phyloP scores from a whole-genome alignment of 2,888 invertebrate species.

The Acronicta leporina region DNA sequence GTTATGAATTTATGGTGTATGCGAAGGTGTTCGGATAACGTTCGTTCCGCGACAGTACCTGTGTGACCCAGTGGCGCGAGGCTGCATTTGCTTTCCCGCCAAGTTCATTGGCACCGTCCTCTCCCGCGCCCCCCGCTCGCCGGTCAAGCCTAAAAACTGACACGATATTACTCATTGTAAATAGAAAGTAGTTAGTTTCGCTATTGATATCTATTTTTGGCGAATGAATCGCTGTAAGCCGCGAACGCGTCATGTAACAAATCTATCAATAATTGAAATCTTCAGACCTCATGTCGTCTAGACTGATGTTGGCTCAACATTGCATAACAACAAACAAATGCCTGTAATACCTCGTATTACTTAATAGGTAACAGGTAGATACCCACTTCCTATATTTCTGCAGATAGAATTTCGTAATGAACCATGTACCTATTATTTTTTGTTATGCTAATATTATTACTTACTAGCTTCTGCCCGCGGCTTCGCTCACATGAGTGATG shows the following conservation, averaged over 20 bases:
- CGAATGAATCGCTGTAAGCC: constrained; percentile 52
- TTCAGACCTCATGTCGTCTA: constrained; percentile 40
- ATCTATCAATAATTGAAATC: constrained; percentile 59
- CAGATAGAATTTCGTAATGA: constrained; percentile 25
- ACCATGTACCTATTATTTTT: too few relatives aligned
- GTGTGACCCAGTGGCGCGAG: constrained; percentile 80
- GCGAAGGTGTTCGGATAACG: constrained; percentile 67
- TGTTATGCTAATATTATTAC: too few relatives aligned
- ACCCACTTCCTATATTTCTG: constrained; percentile 28
- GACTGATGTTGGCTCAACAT: constrained; percentile 43
- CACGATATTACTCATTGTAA: constrained; percentile 77
- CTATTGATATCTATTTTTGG: constrained; percentile 76
- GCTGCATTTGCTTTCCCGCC: constrained; percentile 82
- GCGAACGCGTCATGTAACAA: constrained; percentile 39
- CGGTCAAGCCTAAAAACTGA: constrained; percentile 77
- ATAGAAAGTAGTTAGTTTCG: constrained; percentile 81
- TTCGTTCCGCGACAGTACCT: constrained; percentile 74
- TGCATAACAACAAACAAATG: constrained; percentile 42
- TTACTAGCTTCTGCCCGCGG: too few relatives aligned
- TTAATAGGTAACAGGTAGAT: constrained; percentile 21
- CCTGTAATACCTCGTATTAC: constrained; percentile 25
- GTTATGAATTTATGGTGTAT: constrained; percentile 66
- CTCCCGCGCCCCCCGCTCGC: constrained; percentile 58
- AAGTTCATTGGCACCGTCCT: constrained; percentile 82
- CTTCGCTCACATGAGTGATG: too few relatives aligned